A percentile compares a stretch with the other conserved stretches of the same genome.
These are phyloP conservation scores for Drosophila lutescens DNA, from an alignment of 2,888 invertebrate species.

Conservation along the genomic window DNA sequence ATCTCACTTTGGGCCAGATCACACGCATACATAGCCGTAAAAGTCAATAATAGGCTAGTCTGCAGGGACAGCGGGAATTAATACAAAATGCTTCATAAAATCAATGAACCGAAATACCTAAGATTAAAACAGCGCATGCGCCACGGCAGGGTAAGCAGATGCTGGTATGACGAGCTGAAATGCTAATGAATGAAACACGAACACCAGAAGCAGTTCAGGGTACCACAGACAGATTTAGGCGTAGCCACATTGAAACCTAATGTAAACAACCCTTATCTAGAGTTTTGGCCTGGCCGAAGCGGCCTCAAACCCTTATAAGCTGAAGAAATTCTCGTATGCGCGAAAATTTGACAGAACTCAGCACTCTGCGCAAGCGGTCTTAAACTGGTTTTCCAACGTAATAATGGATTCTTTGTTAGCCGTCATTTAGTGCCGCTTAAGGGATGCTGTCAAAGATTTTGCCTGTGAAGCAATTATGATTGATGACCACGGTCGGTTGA, in stretches of 20 bases:
- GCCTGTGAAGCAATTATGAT: not conserved
- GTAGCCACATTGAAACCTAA: conserved; percentile 9
- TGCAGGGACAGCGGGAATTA: conserved; percentile 28
- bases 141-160: conserved; percentile 54
- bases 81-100: conserved; percentile 59
- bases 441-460: conserved; percentile 56
- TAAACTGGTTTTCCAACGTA: conserved; percentile 60
- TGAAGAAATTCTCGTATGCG: conserved; percentile 53
- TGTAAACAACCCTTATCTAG: conserved; percentile 15
- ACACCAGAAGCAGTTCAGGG: not conserved
- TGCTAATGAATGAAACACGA: conserved; percentile 56
- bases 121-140: conserved; percentile 57
- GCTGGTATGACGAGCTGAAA: conserved; percentile 62
- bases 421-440: conserved; percentile 47
- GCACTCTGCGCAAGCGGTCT: conserved; percentile 4
- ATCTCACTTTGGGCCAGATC: conserved; percentile 64
- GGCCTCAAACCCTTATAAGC: conserved; percentile 4
- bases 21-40: conserved; percentile 24
- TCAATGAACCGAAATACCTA: conserved; percentile 56
- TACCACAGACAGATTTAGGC: not conserved
- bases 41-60: conserved; percentile 5
- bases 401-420: conserved; percentile 47
- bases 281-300: conserved; percentile 13
- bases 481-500: too few relatives aligned
- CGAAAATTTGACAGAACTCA: conserved; percentile 63